These are phyloP conservation scores for Nilaparvata lugens DNA, from an alignment of 1,140 invertebrate species.

Conservation along the genomic window DNA sequence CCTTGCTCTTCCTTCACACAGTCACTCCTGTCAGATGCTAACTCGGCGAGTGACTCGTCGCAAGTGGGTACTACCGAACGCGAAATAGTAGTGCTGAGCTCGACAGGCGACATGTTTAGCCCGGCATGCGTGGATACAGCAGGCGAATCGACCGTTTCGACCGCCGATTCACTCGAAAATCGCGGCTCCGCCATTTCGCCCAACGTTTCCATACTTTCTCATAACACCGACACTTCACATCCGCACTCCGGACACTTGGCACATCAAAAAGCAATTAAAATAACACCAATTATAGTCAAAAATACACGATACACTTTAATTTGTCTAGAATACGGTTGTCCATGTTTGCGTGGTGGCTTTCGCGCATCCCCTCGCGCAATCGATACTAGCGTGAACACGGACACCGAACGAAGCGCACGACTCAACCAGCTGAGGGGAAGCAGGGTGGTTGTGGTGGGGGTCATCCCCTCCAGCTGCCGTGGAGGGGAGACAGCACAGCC, in stretches of 20 bases:
- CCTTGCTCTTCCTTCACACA: slow-evolving; percentile 4
- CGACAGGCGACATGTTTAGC: slow-evolving; percentile 20
- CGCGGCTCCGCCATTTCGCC: slow-evolving; percentile 25
- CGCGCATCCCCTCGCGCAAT: slow-evolving; percentile 5
- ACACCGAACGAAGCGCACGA: no score
- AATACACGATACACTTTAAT: slow-evolving; percentile 5
- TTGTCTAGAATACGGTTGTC: slow-evolving; percentile 2
- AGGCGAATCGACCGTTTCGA: slow-evolving; percentile 25
- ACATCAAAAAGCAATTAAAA: no score
- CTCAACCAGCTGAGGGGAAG: no score
- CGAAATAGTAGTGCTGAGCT: slow-evolving; percentile 22
- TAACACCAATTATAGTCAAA: not conserved
- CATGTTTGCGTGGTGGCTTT: slow-evolving; percentile 7
- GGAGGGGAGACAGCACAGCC: no score
- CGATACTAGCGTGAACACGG: slow-evolving; percentile 4
- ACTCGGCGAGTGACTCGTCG: slow-evolving; percentile 23
- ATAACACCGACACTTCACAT: slow-evolving; percentile 6
- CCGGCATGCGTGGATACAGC: slow-evolving; percentile 26
- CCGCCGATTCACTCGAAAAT: slow-evolving; percentile 19
- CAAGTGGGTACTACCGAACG: slow-evolving; percentile 20
- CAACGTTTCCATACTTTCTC: slow-evolving; percentile 24
- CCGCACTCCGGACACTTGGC: not conserved
- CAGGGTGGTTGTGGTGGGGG: no score
- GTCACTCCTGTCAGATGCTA: slow-evolving; percentile 6
- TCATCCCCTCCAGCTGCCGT: no score